Evolutionary conservation across 2,797 vertebrate species (phyloP).

Genomic region (Tenualosa ilisha): DNA sequence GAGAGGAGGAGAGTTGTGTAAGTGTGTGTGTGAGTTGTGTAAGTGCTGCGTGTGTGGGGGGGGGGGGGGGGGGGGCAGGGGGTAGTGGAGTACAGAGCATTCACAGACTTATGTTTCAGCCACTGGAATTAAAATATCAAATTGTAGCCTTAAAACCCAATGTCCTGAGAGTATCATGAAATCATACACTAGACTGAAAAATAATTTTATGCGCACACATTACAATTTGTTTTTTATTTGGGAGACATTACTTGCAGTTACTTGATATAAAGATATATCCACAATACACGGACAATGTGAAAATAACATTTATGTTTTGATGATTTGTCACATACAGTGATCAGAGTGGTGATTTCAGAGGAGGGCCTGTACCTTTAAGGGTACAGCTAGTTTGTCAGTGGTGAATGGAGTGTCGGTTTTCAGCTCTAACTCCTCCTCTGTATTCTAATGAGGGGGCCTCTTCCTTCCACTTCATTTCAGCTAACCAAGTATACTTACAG

Average conservation of each 20-base stretch:
- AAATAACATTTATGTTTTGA: background rate
- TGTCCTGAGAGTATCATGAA: background rate
- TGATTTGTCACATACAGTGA: background rate
- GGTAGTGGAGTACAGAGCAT: background rate
- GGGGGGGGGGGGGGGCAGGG: background rate
- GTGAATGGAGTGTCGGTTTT: conserved; percentile 58
- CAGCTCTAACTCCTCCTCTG: conserved; percentile 60
- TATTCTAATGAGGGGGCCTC: conserved; percentile 52
- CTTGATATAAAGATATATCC: background rate
- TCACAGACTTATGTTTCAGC: background rate
- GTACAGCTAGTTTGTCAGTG: conserved; percentile 1
- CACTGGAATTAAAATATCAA: background rate
- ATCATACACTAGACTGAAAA: background rate
- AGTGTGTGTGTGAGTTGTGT: background rate
- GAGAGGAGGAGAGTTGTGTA: background rate
- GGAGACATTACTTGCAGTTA: background rate
- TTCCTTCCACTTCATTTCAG: conserved; percentile 58
- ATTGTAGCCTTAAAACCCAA: background rate
- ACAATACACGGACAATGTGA: background rate
- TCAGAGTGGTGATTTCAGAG: conserved; percentile 16
- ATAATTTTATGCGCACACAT: background rate
- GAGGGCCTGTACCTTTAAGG: conserved; percentile 58
- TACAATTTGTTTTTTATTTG: background rate
- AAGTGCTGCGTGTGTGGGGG: background rate
- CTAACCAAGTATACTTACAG: conserved; percentile 43